Evolutionary conservation across 1,140 invertebrate genomes (phyloP).

Genomic region (Drosophila elegans): DNA sequence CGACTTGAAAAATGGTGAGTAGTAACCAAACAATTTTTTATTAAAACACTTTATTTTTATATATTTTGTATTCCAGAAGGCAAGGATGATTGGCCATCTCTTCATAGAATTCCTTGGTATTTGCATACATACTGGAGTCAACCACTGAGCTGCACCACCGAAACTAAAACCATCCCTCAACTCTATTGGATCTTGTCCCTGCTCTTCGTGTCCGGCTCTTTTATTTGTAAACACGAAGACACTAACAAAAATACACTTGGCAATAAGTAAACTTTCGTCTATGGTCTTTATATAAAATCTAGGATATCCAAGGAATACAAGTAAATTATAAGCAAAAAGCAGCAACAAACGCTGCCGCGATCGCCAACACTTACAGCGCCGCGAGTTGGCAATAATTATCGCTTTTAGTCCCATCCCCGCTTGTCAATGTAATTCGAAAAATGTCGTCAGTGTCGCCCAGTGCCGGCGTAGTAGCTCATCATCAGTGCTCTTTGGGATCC

Average conservation of each 20-base stretch:
- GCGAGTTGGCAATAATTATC: slow-evolving; percentile 74
- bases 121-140: too few species aligned
- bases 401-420: slow-evolving; percentile 75
- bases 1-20: too few species aligned
- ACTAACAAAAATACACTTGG: slow-evolving; percentile 17
- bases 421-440: slow-evolving; percentile 83
- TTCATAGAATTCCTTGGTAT: too few species aligned
- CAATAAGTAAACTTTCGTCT: slow-evolving; percentile 4
- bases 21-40: too few species aligned
- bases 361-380: slow-evolving; percentile 71
- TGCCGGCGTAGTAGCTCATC: slow-evolving; percentile 72
- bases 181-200: not conserved
- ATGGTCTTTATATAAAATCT: slow-evolving; percentile 61
- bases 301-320: slow-evolving; percentile 60
- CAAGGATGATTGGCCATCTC: too few species aligned
- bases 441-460: slow-evolving; percentile 82
- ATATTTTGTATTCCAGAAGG: too few species aligned
- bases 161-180: too few species aligned
- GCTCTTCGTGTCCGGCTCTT: not conserved
- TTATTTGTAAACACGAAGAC: slow-evolving; percentile 41
- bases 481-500: slow-evolving; percentile 1
- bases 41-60: too few species aligned
- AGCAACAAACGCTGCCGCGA: slow-evolving; percentile 27
- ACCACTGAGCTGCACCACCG: too few species aligned
- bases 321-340: too few species aligned